Evolutionary conservation across 1,140 invertebrate species (phyloP).

Genomic region (Paracyclopina nana): DNA sequence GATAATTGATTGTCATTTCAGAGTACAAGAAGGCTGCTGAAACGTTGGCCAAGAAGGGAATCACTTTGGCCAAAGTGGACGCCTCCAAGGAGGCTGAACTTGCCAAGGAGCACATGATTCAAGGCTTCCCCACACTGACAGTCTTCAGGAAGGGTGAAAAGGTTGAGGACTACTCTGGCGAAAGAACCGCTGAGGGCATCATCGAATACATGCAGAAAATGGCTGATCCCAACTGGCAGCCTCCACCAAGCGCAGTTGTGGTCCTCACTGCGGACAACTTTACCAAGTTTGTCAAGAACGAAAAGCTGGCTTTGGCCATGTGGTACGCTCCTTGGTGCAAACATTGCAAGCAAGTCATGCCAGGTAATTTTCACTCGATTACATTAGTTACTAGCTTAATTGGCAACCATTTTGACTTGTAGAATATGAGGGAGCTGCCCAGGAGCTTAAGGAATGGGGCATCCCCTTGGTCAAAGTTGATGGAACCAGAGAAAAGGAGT

Average conservation of each 20-base stretch:
- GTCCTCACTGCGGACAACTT: conserved; percentile 35
- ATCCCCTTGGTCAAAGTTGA: conserved; percentile 34
- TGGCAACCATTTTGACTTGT: conserved; percentile 22
- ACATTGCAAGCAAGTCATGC: conserved; percentile 24
- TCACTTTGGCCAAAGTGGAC: conserved; percentile 32
- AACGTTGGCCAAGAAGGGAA: conserved; percentile 25
- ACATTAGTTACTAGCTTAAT: too few relatives aligned
- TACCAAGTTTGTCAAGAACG: conserved; percentile 28
- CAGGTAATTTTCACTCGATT: conserved; percentile 13
- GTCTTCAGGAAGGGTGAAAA: conserved; percentile 28
- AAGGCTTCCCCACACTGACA: conserved; percentile 30
- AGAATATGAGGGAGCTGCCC: conserved; percentile 32
- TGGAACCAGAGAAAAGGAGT: conserved; percentile 26
- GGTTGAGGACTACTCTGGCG: conserved; percentile 28
- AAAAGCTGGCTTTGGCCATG: conserved; percentile 35
- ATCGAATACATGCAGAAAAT: conserved; percentile 31
- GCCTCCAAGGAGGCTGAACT: conserved; percentile 30
- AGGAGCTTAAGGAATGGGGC: conserved; percentile 24
- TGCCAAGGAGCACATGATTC: conserved; percentile 25
- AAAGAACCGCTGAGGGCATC: conserved; percentile 26
- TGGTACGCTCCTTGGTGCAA: conserved; percentile 40
- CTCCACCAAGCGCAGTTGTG: conserved; percentile 35
- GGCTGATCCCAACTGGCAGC: conserved; percentile 32
- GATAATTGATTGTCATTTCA: neutral
- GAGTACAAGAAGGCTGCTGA: conserved; percentile 25